phyloP scores from a whole-genome alignment of 2,797 vertebrate genomes.

The Thripadectes ignobilis region DNA sequence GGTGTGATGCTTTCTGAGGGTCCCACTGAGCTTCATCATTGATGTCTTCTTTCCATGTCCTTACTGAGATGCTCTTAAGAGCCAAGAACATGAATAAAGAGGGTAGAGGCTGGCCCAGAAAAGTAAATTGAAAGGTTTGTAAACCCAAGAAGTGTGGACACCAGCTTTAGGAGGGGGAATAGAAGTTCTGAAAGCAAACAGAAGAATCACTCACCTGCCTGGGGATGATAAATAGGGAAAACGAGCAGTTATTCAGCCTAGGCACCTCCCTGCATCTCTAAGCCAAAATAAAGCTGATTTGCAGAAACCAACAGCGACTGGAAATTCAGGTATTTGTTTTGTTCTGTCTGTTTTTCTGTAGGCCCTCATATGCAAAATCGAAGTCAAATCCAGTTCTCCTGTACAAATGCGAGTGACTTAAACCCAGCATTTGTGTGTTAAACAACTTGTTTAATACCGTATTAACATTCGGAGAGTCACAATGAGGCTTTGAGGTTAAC shows the following conservation, averaged over 20 bases:
- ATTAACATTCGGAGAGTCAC: constrained; percentile 54
- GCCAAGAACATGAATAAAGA: background rate
- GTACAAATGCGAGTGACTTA: background rate
- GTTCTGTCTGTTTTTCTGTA: background rate
- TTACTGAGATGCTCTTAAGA: background rate
- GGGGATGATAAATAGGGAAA: background rate
- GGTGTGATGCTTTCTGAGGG: background rate
- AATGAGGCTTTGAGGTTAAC: constrained; percentile 63
- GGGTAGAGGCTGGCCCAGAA: background rate
- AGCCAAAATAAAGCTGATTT: background rate
- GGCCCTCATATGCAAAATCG: background rate
- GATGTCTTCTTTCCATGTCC: background rate
- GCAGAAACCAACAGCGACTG: background rate
- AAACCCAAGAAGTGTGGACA: background rate
- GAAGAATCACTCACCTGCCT: background rate
- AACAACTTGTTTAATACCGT: constrained; percentile 33
- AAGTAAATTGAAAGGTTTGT: background rate
- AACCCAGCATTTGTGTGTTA: background rate
- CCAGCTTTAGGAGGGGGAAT: background rate
- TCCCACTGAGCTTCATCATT: background rate
- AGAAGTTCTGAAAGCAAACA: background rate
- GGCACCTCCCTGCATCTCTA: background rate
- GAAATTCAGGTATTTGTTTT: background rate
- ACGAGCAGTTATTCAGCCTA: background rate
- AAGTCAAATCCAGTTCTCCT: background rate